Evolutionary conservation across 2,888 invertebrate species (phyloP).

Genomic region (Oithona nana): DNA sequence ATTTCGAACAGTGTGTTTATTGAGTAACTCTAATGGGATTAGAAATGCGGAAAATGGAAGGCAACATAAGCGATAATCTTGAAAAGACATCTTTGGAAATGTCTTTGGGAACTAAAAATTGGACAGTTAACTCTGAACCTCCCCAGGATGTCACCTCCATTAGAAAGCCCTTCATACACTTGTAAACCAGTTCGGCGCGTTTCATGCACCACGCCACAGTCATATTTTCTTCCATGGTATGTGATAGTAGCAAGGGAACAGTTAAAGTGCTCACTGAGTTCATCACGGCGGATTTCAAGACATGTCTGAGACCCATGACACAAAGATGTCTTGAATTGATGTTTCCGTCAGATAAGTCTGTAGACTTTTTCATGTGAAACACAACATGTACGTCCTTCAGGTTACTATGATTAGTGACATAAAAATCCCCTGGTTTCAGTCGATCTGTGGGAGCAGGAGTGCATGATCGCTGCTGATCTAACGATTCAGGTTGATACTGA

Average conservation of each 20-base stretch:
- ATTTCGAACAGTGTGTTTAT: background rate
- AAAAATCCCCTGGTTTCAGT: constrained; percentile 24
- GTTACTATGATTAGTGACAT: constrained; percentile 56
- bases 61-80: constrained; percentile 65
- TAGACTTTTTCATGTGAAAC: constrained; percentile 78
- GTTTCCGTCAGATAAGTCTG: constrained; percentile 39
- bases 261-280: constrained; percentile 83
- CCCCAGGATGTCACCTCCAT: constrained; percentile 92
- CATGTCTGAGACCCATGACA: constrained; percentile 79
- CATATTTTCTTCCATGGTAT: constrained; percentile 90
- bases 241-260: constrained; percentile 73
- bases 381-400: constrained; percentile 81
- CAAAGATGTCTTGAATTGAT: constrained; percentile 89
- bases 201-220: constrained; percentile 89
- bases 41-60: constrained; percentile 79
- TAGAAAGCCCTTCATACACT: constrained; percentile 98
- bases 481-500: background rate
- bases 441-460: background rate
- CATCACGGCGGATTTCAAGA: constrained; percentile 81
- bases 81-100: constrained; percentile 46
- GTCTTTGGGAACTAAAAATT: constrained; percentile 63
- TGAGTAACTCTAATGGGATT: constrained; percentile 45
- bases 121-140: constrained; percentile 66
- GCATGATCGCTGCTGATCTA: background rate
- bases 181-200: constrained; percentile 87